Conservation (phyloP, 1,140 invertebrate genomes). For the Streblospio benedicti region DNA sequence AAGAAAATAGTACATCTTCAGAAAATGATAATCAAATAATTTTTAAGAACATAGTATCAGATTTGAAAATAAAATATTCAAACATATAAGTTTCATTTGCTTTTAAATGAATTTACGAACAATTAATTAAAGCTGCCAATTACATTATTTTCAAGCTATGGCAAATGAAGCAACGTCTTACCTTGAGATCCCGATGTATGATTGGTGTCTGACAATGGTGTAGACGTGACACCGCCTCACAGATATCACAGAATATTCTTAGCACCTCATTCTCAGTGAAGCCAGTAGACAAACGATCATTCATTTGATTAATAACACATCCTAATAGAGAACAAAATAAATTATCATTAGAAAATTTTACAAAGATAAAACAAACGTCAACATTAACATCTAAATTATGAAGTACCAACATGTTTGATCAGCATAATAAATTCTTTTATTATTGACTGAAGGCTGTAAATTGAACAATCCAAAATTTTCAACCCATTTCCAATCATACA, state of each 20-base stretch:
- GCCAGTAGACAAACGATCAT: conserved; percentile 57
- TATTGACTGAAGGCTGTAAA: too few relatives aligned
- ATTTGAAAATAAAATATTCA: background rate
- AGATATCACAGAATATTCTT: conserved; percentile 87
- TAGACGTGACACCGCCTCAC: conserved; percentile 81
- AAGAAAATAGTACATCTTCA: conserved; percentile 22
- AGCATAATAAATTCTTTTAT: too few relatives aligned
- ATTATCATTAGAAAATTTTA: background rate
- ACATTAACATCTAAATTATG: too few relatives aligned
- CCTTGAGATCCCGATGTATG: conserved; percentile 89
- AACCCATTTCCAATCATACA: background rate
- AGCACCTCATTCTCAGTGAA: conserved; percentile 71
- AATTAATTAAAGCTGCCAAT: background rate
- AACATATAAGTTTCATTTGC: background rate
- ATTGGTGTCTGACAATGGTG: conserved; percentile 92
- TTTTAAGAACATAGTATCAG: background rate
- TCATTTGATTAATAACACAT: conserved; percentile 79
- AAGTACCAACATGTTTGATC: too few relatives aligned
- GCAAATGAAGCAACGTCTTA: conserved; percentile 36
- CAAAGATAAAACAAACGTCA: too few relatives aligned
- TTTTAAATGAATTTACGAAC: background rate
- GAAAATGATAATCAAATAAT: background rate
- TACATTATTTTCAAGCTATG: background rate
- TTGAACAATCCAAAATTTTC: too few relatives aligned
- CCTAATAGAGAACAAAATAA: conserved; percentile 32